phyloP scores from a whole-genome alignment of 2,888 invertebrate species.

The Drosophila pseudotalamancana region DNA sequence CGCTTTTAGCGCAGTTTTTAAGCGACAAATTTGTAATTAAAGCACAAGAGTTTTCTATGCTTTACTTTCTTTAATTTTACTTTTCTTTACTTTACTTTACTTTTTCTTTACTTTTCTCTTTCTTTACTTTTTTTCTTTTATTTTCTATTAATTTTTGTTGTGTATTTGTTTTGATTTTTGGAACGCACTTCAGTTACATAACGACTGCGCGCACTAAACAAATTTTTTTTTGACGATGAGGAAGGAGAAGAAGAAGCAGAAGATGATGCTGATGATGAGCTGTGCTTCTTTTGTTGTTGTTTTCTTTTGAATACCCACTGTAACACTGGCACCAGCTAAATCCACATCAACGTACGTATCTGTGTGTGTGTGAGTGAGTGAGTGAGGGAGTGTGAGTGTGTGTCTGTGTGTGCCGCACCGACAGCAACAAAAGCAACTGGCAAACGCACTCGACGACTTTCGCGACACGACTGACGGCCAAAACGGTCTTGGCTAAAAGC shows the following conservation, averaged over 20 bases:
- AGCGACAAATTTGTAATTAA: conserved; percentile 29
- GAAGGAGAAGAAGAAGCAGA: conserved; percentile 31
- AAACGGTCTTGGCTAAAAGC: conserved; percentile 52
- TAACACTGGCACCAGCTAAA: conserved; percentile 43
- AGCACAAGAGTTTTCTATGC: conserved; percentile 9
- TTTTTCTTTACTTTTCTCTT: conserved; percentile 22
- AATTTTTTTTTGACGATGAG: conserved; percentile 32
- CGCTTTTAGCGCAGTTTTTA: conserved; percentile 10
- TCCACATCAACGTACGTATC: conserved; percentile 13
- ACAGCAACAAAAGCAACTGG: conserved; percentile 62
- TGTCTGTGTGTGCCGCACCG: conserved; percentile 42
- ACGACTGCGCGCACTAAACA: conserved; percentile 58
- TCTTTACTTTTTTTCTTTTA: conserved; percentile 20
- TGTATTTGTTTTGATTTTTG: conserved; percentile 48
- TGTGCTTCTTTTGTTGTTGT: conserved; percentile 25
- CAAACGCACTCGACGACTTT: conserved; percentile 84
- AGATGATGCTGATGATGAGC: conserved; percentile 41
- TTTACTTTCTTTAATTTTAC: conserved; percentile 30
- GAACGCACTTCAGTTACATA: conserved; percentile 74
- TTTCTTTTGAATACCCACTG: conserved; percentile 57
- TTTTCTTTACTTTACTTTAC: background rate
- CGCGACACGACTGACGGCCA: conserved; percentile 84
- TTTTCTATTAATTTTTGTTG: conserved; percentile 34
- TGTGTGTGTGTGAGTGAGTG: conserved; percentile 13
- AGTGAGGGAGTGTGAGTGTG: conserved; percentile 8